A percentile compares a stretch with the other conserved stretches of the same genome.
These are phyloP conservation scores for Aplysina aerophoba DNA, from an alignment of 37 sponge, comb jelly and placozoan species.

Conservation along the genomic window DNA sequence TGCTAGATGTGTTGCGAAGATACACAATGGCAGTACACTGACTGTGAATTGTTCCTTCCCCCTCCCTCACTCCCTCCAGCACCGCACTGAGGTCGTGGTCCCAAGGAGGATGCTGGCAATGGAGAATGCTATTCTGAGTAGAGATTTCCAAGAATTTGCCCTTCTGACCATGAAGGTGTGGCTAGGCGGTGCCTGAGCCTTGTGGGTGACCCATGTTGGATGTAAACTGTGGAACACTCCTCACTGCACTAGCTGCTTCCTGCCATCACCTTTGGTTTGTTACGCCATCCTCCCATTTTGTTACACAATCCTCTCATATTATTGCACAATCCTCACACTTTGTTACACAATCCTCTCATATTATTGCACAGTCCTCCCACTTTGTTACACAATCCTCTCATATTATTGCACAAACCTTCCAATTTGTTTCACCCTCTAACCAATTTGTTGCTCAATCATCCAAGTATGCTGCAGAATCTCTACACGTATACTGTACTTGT, in stretches of 20 bases:
- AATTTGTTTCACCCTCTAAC: too few species aligned
- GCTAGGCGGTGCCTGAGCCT: too few species aligned
- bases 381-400: too few species aligned
- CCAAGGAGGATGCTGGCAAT: conserved; percentile 81
- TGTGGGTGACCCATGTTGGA: too few species aligned
- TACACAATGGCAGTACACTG: too few species aligned
- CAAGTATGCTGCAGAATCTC: too few species aligned
- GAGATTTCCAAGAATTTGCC: conserved; percentile 83
- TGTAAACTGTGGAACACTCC: too few species aligned
- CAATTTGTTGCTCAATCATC: background rate
- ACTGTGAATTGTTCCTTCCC: too few species aligned
- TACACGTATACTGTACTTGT: too few species aligned
- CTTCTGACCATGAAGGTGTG: conserved; percentile 83
- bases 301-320: too few species aligned
- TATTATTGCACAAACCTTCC: background rate
- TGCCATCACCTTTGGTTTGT: background rate
- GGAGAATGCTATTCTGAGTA: conserved; percentile 78
- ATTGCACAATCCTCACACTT: background rate
- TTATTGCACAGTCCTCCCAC: background rate
- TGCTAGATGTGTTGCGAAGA: too few species aligned
- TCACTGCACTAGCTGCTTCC: background rate
- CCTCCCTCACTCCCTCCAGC: conserved; percentile 31
- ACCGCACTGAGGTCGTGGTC: conserved; percentile 79
- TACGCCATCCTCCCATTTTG: background rate
- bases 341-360: too few species aligned